A percentile compares a stretch with the other conserved stretches of the same genome.
Conservation (phyloP, 1,140 invertebrate genomes). For the Sycobia sp. region DNA sequence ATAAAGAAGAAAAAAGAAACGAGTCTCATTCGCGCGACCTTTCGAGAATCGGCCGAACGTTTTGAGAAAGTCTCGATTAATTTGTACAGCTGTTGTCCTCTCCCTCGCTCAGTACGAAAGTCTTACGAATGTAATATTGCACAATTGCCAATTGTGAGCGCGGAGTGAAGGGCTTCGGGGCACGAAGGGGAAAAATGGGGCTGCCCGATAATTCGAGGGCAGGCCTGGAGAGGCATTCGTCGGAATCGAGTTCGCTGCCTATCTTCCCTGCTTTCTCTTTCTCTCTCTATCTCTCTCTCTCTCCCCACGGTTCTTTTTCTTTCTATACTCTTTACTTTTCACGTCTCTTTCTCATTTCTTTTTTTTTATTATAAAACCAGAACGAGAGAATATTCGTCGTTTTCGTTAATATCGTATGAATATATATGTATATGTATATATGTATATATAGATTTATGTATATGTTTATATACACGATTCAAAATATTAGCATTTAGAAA, state of each 20-base stretch:
- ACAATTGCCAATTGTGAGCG: slow-evolving; percentile 40
- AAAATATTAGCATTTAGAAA: slow-evolving; percentile 60
- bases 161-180: slow-evolving; percentile 26
- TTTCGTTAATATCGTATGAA: slow-evolving; percentile 48
- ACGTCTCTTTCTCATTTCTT: slow-evolving; percentile 28
- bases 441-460: slow-evolving; percentile 30
- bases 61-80: slow-evolving; percentile 26
- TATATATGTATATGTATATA: slow-evolving; percentile 42
- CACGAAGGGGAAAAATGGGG: slow-evolving; percentile 18
- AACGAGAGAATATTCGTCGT: slow-evolving; percentile 47
- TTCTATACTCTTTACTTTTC: slow-evolving; percentile 16
- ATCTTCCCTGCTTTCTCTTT: no score
- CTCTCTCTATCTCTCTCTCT: no score
- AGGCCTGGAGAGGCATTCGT: slow-evolving; percentile 29
- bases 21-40: no score
- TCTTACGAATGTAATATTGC: slow-evolving; percentile 44
- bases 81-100: no score
- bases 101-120: slow-evolving; percentile 25
- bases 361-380: slow-evolving; percentile 46
- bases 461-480: slow-evolving; percentile 49
- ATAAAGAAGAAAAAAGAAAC: no score
- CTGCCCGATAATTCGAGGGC: neutral
- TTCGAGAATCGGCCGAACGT: slow-evolving; percentile 4
- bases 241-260: slow-evolving; percentile 31
- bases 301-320: no score